Evolutionary conservation across 2,113 vertebrate species (phyloP), one percentile per base, ranked within the genome.

Genomic region (Podarcis cretensis): DNA sequence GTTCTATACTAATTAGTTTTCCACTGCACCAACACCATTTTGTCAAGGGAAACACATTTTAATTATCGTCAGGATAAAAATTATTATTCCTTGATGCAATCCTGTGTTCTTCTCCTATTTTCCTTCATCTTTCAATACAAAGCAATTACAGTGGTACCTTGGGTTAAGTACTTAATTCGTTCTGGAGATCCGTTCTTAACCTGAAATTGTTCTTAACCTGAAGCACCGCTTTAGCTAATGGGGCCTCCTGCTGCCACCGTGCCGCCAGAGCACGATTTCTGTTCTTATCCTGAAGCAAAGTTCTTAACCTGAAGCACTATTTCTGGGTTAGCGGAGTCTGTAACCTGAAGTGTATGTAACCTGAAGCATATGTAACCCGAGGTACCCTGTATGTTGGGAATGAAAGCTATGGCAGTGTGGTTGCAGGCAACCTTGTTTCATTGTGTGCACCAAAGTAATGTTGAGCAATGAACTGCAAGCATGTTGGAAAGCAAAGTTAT

Each of bases 381-480:
- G 43, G 43, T 43, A 43, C 43, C 43, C 43, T 43, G 43, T 43
- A 65, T 86, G 40, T 10, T 71, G 8, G 43, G 20, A 4, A 43
- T 89, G 65, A 87, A 87, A 91, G 59, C n/a, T 57, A 87, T 35
- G 13, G 7, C 2, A 1, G 30, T 85, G 69, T 54, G 66, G 59
- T 30, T 79, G 13, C 68, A 86, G 27, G 23, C 57, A 48, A 79
- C 21, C 69, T 43, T 82, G 21, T 75, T 81, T 35, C 16, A 83
- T 66, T 65, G 30, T 66, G 30, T 65, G 37, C 21, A 18, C 35
- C 83, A 18, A 84, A 91, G 68, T 65, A 43, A 81, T 89, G 59
- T 37, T 86, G 79, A 66, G 48, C 85, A 73, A 71, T 91, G 54
- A 30, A 87, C 40, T 4, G 89, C 13, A 40, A 78, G 16, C 48